Base-by-base conservation (phyloP, 2,888 invertebrate genomes). In the Drosophila dives region DNA sequence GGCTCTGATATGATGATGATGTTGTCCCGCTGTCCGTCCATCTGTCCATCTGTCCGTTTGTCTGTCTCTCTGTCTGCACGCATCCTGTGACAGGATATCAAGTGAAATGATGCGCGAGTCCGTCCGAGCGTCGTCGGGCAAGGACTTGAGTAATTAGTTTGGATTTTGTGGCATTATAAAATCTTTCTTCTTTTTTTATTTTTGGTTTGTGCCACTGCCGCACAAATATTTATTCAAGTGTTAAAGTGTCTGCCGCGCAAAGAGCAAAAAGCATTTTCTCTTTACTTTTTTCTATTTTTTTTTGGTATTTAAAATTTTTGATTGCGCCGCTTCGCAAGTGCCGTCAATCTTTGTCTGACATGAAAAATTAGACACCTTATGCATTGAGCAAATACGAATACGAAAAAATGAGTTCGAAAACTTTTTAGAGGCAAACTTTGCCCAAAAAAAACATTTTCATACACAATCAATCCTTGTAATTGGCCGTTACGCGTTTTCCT, bases 391-490 rank as follows among this genome's bases (percentile, higher is more conserved):
- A 74, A 70, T 50, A 68, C 60, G 33, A 54, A 34, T 34, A n/a
- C 53, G 23, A 63, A 65, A 66, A 72, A 62, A 67, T 64, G 70
- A 67, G 62, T 64, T 53, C 56, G 56, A 74, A 59, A 75, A 80
- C 83, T 83, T 88, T 77, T 64, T 34, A 4, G 20, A 15, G 29
- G 23, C 71, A 80, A 89, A 77, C 36, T 86, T 87, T 86, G 79
- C 73, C 75, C 77, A 75, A 40, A n/a, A 12, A 45, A 45, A 76
- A 86, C 90, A 91, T 91, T 91, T 91, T 89, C 89, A 89, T 90
- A 90, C 89, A 91, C 91, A 91, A 91, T 91, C 92, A 92, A 91
- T 91, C 91, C 92, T 92, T 91, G 91, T 92, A 91, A 92, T 91
- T 91, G 91, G 90, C 89, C 85, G 79, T 88, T 87, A 84, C 89